phyloP scores from a whole-genome alignment of 2,888 invertebrate genomes.

The Halictus quadricinctus region DNA sequence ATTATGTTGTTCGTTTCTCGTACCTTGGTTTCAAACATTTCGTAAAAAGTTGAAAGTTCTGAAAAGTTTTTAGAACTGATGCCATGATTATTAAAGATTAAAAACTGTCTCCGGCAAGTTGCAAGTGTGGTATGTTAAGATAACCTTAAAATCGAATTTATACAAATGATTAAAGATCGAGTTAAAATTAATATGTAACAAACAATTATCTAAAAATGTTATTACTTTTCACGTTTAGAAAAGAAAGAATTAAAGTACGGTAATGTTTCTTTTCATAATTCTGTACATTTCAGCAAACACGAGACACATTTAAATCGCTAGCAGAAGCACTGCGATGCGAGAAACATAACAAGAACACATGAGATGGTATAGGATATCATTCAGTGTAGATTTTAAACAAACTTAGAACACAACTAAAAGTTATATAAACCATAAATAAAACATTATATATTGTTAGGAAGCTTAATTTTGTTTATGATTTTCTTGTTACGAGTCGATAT shows the following conservation, averaged over 20 bases:
- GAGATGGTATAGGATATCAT: neutral
- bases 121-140: neutral
- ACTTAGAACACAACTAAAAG: neutral
- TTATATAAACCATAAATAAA: neutral
- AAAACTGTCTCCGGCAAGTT: neutral
- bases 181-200: too few relatives aligned
- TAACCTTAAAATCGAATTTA: conserved; percentile 16
- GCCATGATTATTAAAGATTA: conserved; percentile 66
- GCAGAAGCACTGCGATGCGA: neutral
- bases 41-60: conserved; percentile 61
- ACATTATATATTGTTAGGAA: neutral
- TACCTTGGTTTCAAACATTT: conserved; percentile 75
- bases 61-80: conserved; percentile 68
- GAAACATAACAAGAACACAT: neutral
- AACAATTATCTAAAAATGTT: neutral
- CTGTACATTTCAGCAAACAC: neutral
- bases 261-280: conserved; percentile 7
- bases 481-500: neutral
- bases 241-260: neutral
- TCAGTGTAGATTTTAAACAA: neutral
- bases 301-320: neutral
- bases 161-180: neutral
- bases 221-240: conserved; percentile 14
- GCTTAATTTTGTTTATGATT: neutral
- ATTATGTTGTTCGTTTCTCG: conserved; percentile 17